These are phyloP conservation scores for Euzetes globulus DNA, from an alignment of 2,888 invertebrate genomes.

Conservation along the genomic window DNA sequence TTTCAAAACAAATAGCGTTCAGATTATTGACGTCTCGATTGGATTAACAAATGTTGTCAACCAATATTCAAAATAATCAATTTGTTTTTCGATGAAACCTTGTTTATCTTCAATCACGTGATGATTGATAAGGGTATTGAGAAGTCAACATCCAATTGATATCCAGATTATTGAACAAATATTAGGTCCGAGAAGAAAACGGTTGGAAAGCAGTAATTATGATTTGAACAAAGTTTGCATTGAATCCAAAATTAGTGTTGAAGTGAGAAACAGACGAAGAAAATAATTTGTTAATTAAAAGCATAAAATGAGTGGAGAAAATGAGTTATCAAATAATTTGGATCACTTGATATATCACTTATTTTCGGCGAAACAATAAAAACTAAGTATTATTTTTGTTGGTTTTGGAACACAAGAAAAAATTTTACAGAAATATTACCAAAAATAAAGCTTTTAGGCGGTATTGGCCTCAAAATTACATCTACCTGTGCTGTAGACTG, in stretches of 20 bases:
- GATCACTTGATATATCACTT: conserved; percentile 23
- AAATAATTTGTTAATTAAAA: conserved; percentile 15
- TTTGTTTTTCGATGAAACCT: not conserved
- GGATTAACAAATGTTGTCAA: no score
- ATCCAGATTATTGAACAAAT: no score
- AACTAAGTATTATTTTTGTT: not conserved
- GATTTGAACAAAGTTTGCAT: not conserved
- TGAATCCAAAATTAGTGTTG: not conserved
- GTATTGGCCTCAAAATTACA: conserved; percentile 22
- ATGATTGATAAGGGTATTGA: not conserved
- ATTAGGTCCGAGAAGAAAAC: no score
- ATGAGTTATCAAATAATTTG: conserved; percentile 25
- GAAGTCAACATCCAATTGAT: not conserved
- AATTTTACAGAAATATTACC: not conserved
- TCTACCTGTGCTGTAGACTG: conserved; percentile 10
- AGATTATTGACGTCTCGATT: no score
- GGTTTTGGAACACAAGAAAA: not conserved
- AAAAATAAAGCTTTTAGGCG: conserved; percentile 7
- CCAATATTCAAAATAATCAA: not conserved
- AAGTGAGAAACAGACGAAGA: not conserved
- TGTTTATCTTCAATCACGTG: no score
- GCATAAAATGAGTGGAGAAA: not conserved
- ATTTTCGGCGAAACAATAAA: not conserved
- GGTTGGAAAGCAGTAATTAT: not conserved
- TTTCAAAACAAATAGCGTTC: no score